Percentiles rank a stretch among this genome's conserved stretches.
These are phyloP conservation scores for Aphidoletes aphidimyza DNA, from an alignment of 2,888 invertebrate species.

Conservation along the genomic window DNA sequence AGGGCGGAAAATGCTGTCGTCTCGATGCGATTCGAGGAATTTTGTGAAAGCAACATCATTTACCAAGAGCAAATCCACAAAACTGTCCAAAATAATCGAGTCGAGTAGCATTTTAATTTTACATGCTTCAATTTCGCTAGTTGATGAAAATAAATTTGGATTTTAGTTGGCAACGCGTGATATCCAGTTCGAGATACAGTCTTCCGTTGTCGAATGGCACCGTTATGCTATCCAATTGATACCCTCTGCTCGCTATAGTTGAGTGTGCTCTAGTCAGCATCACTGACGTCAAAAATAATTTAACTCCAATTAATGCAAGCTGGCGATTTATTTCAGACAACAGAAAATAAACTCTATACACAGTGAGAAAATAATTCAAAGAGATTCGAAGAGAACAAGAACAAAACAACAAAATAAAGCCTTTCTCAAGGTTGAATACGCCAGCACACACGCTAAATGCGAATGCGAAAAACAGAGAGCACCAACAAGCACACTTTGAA, in stretches of 20 bases:
- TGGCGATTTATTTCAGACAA: not conserved
- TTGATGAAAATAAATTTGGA: no score
- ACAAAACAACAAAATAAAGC: not conserved
- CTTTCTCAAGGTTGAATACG: conserved; percentile 17
- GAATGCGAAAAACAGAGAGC: not conserved
- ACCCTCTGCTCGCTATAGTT: no score
- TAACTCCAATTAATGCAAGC: conserved; percentile 9
- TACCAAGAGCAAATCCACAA: not conserved
- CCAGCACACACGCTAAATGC: no score
- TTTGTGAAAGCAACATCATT: not conserved
- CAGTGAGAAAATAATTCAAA: not conserved
- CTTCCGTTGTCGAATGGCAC: not conserved
- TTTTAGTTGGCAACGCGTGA: no score
- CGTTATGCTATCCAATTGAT: not conserved
- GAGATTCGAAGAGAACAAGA: not conserved
- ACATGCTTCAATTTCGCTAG: no score
- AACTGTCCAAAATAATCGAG: not conserved
- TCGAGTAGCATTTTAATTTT: not conserved
- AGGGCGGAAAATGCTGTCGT: not conserved
- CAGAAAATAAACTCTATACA: not conserved
- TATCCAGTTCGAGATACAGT: no score
- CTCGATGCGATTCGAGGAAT: not conserved
- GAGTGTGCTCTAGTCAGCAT: no score
- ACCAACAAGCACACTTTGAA: not conserved
- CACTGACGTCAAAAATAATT: conserved; percentile 25